Evolutionary conservation across 1,140 invertebrate species (phyloP).

Genomic region (Drosophila melanica): DNA sequence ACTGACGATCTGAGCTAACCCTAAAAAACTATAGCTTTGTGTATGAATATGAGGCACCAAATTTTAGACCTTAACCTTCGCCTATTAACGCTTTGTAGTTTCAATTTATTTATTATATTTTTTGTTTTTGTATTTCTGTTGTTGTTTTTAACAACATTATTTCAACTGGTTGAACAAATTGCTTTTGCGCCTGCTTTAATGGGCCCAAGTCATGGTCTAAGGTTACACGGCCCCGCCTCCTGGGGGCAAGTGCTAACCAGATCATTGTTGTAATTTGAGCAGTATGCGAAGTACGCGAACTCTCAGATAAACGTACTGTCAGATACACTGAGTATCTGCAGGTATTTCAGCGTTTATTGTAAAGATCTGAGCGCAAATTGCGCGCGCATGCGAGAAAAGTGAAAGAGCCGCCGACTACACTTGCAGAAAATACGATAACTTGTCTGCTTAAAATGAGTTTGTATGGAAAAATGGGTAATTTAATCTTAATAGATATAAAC

Average conservation of each 20-base stretch:
- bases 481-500: too few species aligned
- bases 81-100: constrained; percentile 63
- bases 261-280: constrained; percentile 60
- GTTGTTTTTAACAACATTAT: constrained; percentile 61
- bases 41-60: constrained; percentile 4
- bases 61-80: constrained; percentile 71
- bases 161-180: constrained; percentile 51
- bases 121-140: background rate
- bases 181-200: constrained; percentile 66
- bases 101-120: constrained; percentile 59
- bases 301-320: background rate
- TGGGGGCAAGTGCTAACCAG: background rate
- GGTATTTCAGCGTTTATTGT: constrained; percentile 53
- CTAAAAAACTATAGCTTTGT: background rate
- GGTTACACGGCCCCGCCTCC: constrained; percentile 50
- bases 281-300: constrained; percentile 52
- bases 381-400: constrained; percentile 40
- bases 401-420: constrained; percentile 39
- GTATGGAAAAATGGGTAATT: too few species aligned
- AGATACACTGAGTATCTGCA: background rate
- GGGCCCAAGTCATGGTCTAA: constrained; percentile 59
- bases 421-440: constrained; percentile 17
- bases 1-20: constrained; percentile 1
- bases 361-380: constrained; percentile 27
- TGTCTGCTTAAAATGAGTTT: too few species aligned